Evolutionary conservation across 1,140 invertebrate species (phyloP).

Genomic region (Drosophila kikkawai): DNA sequence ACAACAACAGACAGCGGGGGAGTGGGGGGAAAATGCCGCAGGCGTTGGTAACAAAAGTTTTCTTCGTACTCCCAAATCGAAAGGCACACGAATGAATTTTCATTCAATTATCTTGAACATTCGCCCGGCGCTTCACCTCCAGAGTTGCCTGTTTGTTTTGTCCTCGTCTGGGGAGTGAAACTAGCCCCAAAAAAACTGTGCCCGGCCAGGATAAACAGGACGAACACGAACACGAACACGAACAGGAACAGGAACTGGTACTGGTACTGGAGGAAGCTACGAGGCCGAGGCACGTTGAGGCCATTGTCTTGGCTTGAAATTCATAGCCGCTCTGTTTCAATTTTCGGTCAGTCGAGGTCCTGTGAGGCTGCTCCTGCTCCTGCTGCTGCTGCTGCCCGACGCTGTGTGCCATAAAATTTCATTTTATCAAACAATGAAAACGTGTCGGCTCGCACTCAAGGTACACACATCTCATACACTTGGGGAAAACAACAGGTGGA

Average conservation of each 20-base stretch:
- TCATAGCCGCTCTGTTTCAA: conserved; percentile 82
- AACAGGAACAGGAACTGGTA: background rate
- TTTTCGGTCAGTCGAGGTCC: conserved; percentile 61
- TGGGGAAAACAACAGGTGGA: background rate
- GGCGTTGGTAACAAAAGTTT: conserved; percentile 33
- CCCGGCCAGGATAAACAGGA: conserved; percentile 7
- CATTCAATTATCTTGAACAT: conserved; percentile 82
- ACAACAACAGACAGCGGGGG: conserved; percentile 28
- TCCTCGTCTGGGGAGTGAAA: conserved; percentile 72
- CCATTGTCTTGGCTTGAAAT: conserved; percentile 80
- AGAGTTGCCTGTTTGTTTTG: conserved; percentile 50
- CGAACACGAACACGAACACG: background rate
- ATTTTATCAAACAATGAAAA: conserved; percentile 82
- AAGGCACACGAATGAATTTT: conserved; percentile 83
- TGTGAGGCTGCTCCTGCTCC: background rate
- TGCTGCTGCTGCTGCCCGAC: conserved; percentile 9
- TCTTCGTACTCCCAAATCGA: conserved; percentile 62
- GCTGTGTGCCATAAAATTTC: conserved; percentile 75
- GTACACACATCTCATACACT: conserved; percentile 6
- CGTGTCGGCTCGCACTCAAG: conserved; percentile 62
- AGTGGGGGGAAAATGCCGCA: conserved; percentile 7
- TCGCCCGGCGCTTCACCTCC: conserved; percentile 30
- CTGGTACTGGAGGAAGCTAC: background rate
- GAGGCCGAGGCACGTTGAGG: conserved; percentile 48
- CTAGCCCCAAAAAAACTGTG: conserved; percentile 64